A percentile compares a stretch with the other conserved stretches of the same genome.
These are phyloP conservation scores for Dinothrombium tinctorium DNA, from an alignment of 1,140 invertebrate species.

Conservation along the genomic window DNA sequence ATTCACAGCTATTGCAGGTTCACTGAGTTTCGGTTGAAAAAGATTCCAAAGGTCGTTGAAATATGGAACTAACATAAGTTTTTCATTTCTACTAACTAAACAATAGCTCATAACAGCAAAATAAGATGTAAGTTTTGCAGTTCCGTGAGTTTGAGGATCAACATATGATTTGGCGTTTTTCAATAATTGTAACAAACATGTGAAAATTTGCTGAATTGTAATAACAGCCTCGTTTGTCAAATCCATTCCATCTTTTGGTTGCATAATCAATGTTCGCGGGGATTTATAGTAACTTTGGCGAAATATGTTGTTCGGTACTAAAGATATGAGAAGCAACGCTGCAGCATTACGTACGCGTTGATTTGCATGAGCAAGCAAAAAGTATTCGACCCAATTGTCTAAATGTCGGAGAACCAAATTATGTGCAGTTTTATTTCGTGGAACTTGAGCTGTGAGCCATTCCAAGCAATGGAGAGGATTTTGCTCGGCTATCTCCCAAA, in stretches of 20 bases:
- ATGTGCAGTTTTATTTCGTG: conserved; percentile 64
- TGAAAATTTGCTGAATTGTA: conserved; percentile 8
- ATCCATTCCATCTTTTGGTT: conserved; percentile 1
- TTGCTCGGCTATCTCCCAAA: conserved; percentile 68
- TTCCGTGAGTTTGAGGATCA: conserved; percentile 53
- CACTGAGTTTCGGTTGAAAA: conserved; percentile 79
- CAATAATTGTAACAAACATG: conserved; percentile 20
- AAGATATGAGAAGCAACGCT: conserved; percentile 54
- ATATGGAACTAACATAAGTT: conserved; percentile 48
- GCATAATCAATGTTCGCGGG: conserved; percentile 4
- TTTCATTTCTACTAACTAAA: conserved; percentile 63
- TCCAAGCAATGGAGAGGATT: conserved; percentile 71
- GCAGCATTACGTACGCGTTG: conserved; percentile 62
- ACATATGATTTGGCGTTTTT: conserved; percentile 52
- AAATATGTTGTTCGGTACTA: conserved; percentile 67
- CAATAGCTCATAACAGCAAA: conserved; percentile 73
- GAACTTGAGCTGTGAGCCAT: conserved; percentile 55
- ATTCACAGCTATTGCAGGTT: conserved; percentile 75
- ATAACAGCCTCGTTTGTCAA: conserved; percentile 8
- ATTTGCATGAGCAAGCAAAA: conserved; percentile 57
- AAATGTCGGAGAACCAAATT: conserved; percentile 61
- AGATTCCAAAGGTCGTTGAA: conserved; percentile 74
- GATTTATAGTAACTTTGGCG: conserved; percentile 44
- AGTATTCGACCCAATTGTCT: conserved; percentile 68
- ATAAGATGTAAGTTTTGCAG: conserved; percentile 70